Evolutionary conservation across 2,797 vertebrate species (phyloP).

Genomic region (Spinus pinus): DNA sequence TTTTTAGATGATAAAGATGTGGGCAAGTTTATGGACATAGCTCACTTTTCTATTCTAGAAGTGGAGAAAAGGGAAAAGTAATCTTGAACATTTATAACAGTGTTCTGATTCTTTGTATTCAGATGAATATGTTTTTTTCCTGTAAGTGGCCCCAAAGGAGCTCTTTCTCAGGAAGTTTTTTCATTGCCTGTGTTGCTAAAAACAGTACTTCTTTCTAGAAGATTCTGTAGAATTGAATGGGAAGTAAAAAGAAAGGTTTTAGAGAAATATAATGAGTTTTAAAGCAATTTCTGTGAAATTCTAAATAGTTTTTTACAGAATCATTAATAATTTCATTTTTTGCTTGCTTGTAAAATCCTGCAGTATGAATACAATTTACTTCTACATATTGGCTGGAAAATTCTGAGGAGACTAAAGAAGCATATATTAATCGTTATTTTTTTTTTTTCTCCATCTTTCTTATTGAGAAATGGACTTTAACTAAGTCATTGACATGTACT

Average conservation of each 20-base stretch:
- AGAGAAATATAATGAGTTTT: neutral
- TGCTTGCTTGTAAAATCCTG: neutral
- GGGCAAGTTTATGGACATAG: constrained; percentile 61
- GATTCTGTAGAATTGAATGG: neutral
- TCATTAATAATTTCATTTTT: neutral
- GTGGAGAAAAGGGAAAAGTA: neutral
- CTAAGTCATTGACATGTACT: neutral
- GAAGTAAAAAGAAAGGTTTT: neutral
- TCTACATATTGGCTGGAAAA: neutral
- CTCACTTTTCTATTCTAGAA: constrained; percentile 18
- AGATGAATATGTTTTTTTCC: neutral
- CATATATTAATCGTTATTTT: neutral
- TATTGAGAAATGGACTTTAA: neutral
- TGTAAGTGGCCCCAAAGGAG: neutral
- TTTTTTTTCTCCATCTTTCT: neutral
- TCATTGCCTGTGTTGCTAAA: neutral
- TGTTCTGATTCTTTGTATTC: constrained; percentile 24
- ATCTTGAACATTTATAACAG: neutral
- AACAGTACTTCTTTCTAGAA: neutral
- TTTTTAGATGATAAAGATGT: constrained; percentile 59
- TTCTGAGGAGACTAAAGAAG: neutral
- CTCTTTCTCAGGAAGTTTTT: neutral
- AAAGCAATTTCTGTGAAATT: neutral
- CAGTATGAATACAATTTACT: neutral
- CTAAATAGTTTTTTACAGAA: neutral